Conservation (phyloP, 2,888 invertebrate species). For the Caenorhabditis sp. region DNA sequence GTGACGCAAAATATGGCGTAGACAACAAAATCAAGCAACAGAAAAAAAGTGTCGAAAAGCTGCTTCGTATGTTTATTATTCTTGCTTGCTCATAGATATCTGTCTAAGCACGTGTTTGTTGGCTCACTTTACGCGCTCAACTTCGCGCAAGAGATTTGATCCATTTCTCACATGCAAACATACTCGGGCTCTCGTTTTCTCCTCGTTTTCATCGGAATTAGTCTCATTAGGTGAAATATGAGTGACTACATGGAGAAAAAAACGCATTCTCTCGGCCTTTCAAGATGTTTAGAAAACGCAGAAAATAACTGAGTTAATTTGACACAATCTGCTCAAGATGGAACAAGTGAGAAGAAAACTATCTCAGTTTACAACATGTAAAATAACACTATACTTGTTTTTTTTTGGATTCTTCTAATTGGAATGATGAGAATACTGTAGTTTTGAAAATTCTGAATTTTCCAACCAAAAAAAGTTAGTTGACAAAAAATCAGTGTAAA, state of each 20-base stretch:
- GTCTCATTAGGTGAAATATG: slow-evolving; percentile 30
- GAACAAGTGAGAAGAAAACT: too few species aligned
- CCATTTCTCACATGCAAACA: slow-evolving; percentile 9
- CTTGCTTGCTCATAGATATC: not conserved
- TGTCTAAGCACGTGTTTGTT: slow-evolving; percentile 24
- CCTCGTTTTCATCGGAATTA: slow-evolving; percentile 12
- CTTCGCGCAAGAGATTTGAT: slow-evolving; percentile 33
- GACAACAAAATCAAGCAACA: not conserved
- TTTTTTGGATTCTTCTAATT: not conserved
- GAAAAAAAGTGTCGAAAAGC: not conserved
- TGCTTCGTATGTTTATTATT: not conserved
- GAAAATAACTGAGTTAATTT: slow-evolving; percentile 2
- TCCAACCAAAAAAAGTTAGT: too few species aligned
- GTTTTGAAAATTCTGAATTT: too few species aligned
- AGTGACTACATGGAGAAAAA: not conserved
- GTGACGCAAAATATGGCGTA: not conserved
- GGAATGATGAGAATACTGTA: not conserved
- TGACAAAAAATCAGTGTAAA: too few species aligned
- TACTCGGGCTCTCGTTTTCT: not conserved
- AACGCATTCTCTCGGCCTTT: too few species aligned
- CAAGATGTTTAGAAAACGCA: not conserved
- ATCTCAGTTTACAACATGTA: not conserved
- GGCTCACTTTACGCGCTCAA: slow-evolving; percentile 21
- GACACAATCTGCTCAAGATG: not conserved
- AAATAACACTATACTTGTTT: not conserved